A percentile compares a stretch with the other conserved stretches of the same genome.
Conservation (phyloP, 2,113 vertebrate genomes). For the Vulpes ferrilata region DNA sequence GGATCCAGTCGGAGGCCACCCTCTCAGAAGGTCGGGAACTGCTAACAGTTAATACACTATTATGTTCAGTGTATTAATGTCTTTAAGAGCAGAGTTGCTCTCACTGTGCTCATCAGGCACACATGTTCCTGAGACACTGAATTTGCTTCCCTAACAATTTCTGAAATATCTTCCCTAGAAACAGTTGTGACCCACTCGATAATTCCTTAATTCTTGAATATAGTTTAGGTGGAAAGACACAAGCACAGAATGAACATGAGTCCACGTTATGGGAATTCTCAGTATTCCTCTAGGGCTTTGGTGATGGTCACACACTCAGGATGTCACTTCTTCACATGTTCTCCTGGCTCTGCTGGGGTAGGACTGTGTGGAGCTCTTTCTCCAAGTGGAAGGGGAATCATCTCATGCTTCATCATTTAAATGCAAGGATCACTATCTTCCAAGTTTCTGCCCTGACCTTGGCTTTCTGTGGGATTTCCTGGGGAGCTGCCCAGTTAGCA, state of each 20-base stretch:
- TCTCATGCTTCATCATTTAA: fast-evolving
- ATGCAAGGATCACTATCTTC: not conserved
- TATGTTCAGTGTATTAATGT: too few relatives aligned
- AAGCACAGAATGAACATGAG: fast-evolving
- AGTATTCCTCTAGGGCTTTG: fast-evolving
- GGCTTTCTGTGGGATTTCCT: not conserved
- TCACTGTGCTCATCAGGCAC: fast-evolving
- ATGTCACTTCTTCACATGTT: fast-evolving
- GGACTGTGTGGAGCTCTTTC: not conserved
- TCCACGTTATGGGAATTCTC: fast-evolving
- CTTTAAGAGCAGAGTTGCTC: too few relatives aligned
- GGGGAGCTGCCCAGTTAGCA: fast-evolving
- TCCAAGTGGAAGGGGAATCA: not conserved
- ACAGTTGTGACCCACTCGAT: too few relatives aligned
- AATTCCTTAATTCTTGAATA: fast-evolving
- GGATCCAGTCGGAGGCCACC: not conserved
- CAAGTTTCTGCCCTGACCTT: not conserved
- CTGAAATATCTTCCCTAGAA: too few relatives aligned
- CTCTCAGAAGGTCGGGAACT: not conserved
- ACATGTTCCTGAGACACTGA: fast-evolving
- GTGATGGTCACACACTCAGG: fast-evolving
- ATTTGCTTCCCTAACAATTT: not conserved
- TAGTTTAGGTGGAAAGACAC: fast-evolving
- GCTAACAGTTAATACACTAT: too few relatives aligned
- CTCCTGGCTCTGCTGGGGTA: not conserved